Evolutionary conservation across 2,888 invertebrate species (phyloP).

Genomic region (Lasioglossum oenotherae): DNA sequence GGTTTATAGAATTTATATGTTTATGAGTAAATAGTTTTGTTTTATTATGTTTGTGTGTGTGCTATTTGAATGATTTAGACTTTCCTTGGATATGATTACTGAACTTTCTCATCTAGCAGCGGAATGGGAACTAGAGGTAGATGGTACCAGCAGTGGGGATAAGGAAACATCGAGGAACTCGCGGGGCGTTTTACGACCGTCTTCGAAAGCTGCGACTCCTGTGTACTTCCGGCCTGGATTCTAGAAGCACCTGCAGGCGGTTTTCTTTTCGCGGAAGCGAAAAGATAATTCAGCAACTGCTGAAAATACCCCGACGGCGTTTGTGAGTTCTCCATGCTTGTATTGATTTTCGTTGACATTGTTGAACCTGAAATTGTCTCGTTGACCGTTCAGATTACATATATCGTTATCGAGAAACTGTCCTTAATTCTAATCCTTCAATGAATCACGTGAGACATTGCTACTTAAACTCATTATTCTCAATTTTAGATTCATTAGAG

Average conservation of each 20-base stretch:
- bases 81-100: conserved; percentile 52
- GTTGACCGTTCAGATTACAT: not conserved
- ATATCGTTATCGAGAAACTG: not conserved
- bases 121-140: conserved; percentile 44
- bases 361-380: not conserved
- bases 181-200: conserved; percentile 69
- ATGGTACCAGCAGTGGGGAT: conserved; percentile 57
- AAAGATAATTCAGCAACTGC: conserved; percentile 41
- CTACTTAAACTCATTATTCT: not conserved
- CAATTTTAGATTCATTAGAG: not conserved
- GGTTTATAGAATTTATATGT: not conserved
- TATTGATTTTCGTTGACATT: not conserved
- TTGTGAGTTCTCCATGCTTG: not conserved
- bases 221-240: conserved; percentile 68
- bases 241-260: conserved; percentile 47
- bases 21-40: no score
- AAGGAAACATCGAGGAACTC: conserved; percentile 64
- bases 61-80: conserved; percentile 18
- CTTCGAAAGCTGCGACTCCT: conserved; percentile 70
- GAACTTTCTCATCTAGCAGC: conserved; percentile 59
- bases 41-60: not conserved
- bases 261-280: conserved; percentile 57
- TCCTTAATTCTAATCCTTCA: not conserved
- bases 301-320: conserved; percentile 32
- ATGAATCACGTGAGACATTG: not conserved